Conservation (phyloP, 2,113 vertebrate genomes). For the Romanogobio albipinnatus region DNA sequence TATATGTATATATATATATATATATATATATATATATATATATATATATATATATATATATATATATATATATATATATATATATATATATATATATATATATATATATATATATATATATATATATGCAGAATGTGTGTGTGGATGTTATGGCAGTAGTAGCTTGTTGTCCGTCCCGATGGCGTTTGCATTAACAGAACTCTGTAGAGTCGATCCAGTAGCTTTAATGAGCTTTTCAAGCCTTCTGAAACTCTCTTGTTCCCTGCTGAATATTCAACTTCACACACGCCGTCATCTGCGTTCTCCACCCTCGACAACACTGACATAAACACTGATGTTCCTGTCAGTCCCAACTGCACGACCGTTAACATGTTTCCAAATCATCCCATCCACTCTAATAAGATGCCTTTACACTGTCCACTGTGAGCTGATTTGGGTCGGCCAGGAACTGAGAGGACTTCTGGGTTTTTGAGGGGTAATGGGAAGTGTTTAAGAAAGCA, state of each 20-base stretch:
- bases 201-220: not conserved
- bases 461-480: not conserved
- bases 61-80: too few species aligned
- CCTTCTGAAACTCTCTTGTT: slow-evolving; percentile 19
- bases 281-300: slow-evolving; percentile 53
- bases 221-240: slow-evolving; percentile 37
- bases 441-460: slow-evolving; percentile 11
- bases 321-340: slow-evolving; percentile 60
- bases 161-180: not conserved
- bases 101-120: too few species aligned
- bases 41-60: not conserved
- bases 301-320: slow-evolving; percentile 23
- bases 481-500: slow-evolving; percentile 11
- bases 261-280: slow-evolving; percentile 49
- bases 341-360: slow-evolving; percentile 18
- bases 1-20: too few species aligned
- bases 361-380: slow-evolving; percentile 60
- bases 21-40: too few species aligned
- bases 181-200: not conserved
- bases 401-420: not conserved
- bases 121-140: not conserved
- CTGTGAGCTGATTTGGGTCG: slow-evolving; percentile 12
- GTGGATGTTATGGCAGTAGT: not conserved
- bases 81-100: too few species aligned
- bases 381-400: slow-evolving; percentile 32